These are phyloP conservation scores for Cairina moschata DNA, from an alignment of 2,113 vertebrate species.

Conservation along the genomic window DNA sequence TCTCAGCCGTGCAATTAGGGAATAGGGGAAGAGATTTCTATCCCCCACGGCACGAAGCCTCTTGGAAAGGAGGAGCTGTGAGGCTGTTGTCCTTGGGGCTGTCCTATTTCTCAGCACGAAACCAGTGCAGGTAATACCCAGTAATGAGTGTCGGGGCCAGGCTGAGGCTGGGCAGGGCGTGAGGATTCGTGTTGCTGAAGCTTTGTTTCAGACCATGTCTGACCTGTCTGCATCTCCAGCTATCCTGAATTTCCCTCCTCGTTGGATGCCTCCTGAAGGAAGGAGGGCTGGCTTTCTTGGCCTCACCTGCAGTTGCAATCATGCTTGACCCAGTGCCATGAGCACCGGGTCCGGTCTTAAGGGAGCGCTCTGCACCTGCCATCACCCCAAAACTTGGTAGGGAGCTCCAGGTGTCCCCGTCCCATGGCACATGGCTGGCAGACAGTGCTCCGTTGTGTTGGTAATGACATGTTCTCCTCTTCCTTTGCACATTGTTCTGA, in stretches of 20 bases:
- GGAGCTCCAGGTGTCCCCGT: not conserved
- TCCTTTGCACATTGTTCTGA: not conserved
- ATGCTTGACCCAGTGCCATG: not conserved
- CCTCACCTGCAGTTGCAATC: not conserved
- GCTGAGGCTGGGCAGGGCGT: not conserved
- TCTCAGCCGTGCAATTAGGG: not conserved
- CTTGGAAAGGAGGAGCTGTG: not conserved
- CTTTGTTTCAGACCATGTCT: not conserved
- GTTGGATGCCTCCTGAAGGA: not conserved
- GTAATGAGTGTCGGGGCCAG: not conserved
- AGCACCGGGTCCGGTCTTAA: not conserved
- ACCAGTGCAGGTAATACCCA: accelerated
- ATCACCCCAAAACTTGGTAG: not conserved
- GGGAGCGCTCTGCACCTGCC: not conserved
- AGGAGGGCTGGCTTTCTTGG: not conserved
- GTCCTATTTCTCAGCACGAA: not conserved
- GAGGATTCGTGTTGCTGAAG: not conserved
- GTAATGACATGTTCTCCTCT: constrained; percentile 7
- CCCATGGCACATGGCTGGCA: not conserved
- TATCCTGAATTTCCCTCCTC: not conserved
- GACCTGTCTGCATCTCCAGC: not conserved
- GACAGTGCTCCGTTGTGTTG: not conserved
- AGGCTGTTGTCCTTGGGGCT: not conserved
- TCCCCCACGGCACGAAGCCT: accelerated
- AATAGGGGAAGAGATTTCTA: not conserved